phyloP scores from a whole-genome alignment of 2,113 vertebrate species.

The Oxygymnocypris stewartii region DNA sequence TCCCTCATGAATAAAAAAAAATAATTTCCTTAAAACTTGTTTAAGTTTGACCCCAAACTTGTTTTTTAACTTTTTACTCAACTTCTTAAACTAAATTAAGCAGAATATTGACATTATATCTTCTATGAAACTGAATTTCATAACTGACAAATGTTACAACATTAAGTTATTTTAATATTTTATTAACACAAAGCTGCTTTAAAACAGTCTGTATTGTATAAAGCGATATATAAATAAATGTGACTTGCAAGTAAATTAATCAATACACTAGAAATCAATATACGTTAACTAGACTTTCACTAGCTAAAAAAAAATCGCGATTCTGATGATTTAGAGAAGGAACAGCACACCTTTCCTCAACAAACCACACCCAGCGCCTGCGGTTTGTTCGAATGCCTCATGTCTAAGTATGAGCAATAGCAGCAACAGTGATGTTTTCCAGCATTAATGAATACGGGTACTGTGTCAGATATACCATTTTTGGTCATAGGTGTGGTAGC shows the following conservation, averaged over 20 bases:
- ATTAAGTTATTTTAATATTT: no score
- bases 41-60: no score
- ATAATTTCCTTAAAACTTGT: no score
- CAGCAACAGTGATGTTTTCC: neutral
- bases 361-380: neutral
- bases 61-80: no score
- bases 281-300: neutral
- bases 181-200: no score
- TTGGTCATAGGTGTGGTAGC: slow-evolving; percentile 22
- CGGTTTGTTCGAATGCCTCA: neutral
- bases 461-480: slow-evolving; percentile 8
- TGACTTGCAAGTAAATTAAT: neutral
- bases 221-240: neutral
- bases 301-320: neutral
- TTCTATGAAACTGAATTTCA: no score
- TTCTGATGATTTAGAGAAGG: neutral
- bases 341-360: slow-evolving; percentile 4
- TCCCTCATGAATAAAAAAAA: no score
- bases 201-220: neutral
- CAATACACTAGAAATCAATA: neutral
- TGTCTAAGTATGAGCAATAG: neutral
- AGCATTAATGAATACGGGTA: neutral
- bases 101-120: no score
- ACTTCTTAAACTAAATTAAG: no score
- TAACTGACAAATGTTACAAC: no score